These are phyloP conservation scores for Psilopsiagon aymara DNA, from an alignment of 2,113 vertebrate species.

Conservation along the genomic window DNA sequence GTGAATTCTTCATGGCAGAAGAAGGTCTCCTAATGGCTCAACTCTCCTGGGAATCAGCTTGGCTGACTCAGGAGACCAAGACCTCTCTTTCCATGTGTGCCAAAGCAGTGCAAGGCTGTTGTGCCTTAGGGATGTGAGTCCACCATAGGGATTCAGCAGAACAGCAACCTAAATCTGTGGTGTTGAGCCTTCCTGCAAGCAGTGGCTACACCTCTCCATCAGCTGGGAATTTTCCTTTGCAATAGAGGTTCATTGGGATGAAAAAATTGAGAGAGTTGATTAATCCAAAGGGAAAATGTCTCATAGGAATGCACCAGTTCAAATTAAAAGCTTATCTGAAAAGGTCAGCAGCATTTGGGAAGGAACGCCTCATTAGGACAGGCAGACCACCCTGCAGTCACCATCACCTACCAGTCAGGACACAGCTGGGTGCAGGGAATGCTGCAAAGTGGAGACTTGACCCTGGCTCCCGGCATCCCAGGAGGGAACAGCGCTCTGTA, in stretches of 20 bases:
- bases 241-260: not conserved
- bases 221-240: constrained; percentile 14
- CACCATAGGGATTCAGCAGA: not conserved
- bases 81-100: not conserved
- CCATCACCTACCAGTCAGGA: not conserved
- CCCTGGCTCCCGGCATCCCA: not conserved
- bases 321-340: constrained; percentile 24
- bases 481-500: not conserved
- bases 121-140: not conserved
- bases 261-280: not conserved
- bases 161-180: not conserved
- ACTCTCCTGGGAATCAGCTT: not conserved
- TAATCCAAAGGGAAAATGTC: not conserved
- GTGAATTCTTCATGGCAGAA: not conserved
- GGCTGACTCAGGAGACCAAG: not conserved
- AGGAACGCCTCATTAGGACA: constrained; percentile 16
- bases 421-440: not conserved
- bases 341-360: not conserved
- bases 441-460: not conserved
- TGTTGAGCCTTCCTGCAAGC: not conserved
- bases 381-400: constrained; percentile 43
- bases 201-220: not conserved
- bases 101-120: not conserved
- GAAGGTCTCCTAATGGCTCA: not conserved
- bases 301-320: not conserved